phyloP scores from a whole-genome alignment of 2,888 invertebrate genomes.

The Onchidella celtica region DNA sequence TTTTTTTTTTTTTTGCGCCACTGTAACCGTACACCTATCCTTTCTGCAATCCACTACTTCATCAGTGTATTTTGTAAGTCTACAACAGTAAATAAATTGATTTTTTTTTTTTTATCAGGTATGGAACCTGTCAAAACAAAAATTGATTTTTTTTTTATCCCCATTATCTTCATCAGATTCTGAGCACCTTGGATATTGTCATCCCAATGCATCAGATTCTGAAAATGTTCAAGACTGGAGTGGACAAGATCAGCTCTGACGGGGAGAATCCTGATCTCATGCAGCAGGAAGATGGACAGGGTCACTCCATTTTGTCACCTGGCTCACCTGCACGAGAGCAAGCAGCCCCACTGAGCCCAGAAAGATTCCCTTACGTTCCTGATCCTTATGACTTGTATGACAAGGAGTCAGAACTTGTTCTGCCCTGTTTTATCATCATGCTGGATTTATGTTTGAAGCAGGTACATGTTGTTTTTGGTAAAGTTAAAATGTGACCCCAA shows the following conservation, averaged over 20 bases:
- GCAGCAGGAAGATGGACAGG: conserved; percentile 29
- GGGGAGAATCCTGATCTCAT: conserved; percentile 40
- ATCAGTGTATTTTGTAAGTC: too few relatives aligned
- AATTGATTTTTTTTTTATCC: too few relatives aligned
- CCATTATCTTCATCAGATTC: too few relatives aligned
- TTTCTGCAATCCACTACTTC: too few relatives aligned
- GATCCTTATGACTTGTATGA: conserved; percentile 71
- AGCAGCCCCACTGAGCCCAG: conserved; percentile 72
- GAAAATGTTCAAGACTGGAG: conserved; percentile 93
- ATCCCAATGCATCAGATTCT: conserved; percentile 93
- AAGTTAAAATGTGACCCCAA: neutral
- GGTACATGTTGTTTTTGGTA: conserved; percentile 80
- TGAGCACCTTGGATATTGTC: conserved; percentile 93
- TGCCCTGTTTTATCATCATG: conserved; percentile 98
- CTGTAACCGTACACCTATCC: too few relatives aligned
- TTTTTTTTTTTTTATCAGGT: too few relatives aligned
- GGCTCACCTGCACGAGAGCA: conserved; percentile 66
- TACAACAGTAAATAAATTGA: too few relatives aligned
- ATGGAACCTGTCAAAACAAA: too few relatives aligned
- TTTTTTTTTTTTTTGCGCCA: too few relatives aligned
- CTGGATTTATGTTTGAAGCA: conserved; percentile 96
- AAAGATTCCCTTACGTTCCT: conserved; percentile 62
- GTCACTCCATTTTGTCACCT: conserved; percentile 57
- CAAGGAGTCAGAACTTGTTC: conserved; percentile 82
- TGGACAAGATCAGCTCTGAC: conserved; percentile 81